Conservation (phyloP, 2,888 invertebrate species). For the Pheosia gnoma region DNA sequence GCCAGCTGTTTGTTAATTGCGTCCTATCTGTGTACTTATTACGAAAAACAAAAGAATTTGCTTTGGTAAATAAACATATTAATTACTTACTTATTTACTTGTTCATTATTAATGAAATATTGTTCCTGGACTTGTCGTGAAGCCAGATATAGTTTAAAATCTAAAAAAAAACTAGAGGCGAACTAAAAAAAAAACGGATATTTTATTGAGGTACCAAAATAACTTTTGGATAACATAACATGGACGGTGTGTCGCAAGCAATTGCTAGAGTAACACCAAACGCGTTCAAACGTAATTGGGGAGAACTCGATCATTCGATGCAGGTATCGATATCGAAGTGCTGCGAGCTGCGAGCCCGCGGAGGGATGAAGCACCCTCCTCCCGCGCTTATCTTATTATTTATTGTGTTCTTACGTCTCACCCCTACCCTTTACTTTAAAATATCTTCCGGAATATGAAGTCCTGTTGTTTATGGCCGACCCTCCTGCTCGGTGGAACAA, state of each 20-base stretch:
- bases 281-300: background rate
- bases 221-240: too few relatives aligned
- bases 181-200: too few relatives aligned
- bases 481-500: conserved; percentile 19
- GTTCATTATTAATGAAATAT: too few relatives aligned
- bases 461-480: conserved; percentile 10
- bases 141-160: too few relatives aligned
- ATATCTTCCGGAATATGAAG: conserved; percentile 15
- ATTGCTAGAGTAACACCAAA: too few relatives aligned
- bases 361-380: conserved; percentile 18
- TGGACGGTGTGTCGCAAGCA: too few relatives aligned
- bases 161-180: too few relatives aligned
- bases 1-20: background rate
- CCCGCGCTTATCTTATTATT: conserved; percentile 62
- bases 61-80: too few relatives aligned
- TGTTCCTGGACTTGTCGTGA: too few relatives aligned
- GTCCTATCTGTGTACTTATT: background rate
- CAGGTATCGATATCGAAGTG: conserved; percentile 6
- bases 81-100: too few relatives aligned
- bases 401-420: conserved; percentile 48
- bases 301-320: background rate
- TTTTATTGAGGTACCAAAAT: too few relatives aligned
- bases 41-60: too few relatives aligned
- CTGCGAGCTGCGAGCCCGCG: conserved; percentile 16
- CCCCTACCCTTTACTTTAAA: conserved; percentile 26